phyloP scores from a whole-genome alignment of 2,888 invertebrate species.

The Muscina levida region DNA sequence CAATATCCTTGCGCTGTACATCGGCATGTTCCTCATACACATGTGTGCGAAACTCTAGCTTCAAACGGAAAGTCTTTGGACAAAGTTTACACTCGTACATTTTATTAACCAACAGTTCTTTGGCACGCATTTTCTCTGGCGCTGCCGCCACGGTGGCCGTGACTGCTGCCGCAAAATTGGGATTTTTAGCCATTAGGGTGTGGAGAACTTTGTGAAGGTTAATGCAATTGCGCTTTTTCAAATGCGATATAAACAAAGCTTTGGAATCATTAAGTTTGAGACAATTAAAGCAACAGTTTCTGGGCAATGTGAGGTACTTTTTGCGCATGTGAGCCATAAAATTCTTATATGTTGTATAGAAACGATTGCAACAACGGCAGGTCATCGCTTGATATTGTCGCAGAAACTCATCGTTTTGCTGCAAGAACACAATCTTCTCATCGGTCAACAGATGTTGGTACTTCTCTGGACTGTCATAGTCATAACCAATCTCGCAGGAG shows the following conservation, averaged over 20 bases:
- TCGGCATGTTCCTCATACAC: constrained; percentile 79
- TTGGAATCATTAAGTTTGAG: constrained; percentile 79
- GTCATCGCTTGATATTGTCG: constrained; percentile 80
- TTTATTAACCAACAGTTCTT: constrained; percentile 79
- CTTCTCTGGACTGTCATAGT: constrained; percentile 79
- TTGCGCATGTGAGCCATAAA: constrained; percentile 80
- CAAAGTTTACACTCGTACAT: constrained; percentile 80
- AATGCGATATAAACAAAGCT: constrained; percentile 79
- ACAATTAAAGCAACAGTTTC: constrained; percentile 80
- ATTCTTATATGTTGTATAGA: constrained; percentile 78
- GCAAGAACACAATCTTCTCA: constrained; percentile 78
- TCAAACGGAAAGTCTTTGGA: constrained; percentile 78
- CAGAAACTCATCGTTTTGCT: constrained; percentile 78
- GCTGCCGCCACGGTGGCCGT: constrained; percentile 68
- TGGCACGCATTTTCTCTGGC: constrained; percentile 77
- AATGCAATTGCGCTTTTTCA: constrained; percentile 79
- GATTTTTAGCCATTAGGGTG: constrained; percentile 72
- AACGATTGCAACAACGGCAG: constrained; percentile 79
- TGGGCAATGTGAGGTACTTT: constrained; percentile 77
- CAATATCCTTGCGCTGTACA: constrained; percentile 77
- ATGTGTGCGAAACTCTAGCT: constrained; percentile 79
- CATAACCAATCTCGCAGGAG: constrained; percentile 74
- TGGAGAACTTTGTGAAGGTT: constrained; percentile 78
- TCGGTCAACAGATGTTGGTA: constrained; percentile 77
- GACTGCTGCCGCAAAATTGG: constrained; percentile 68